Evolutionary conservation across 1,140 invertebrate species (phyloP).

Genomic region (Lordiphosa collinella): DNA sequence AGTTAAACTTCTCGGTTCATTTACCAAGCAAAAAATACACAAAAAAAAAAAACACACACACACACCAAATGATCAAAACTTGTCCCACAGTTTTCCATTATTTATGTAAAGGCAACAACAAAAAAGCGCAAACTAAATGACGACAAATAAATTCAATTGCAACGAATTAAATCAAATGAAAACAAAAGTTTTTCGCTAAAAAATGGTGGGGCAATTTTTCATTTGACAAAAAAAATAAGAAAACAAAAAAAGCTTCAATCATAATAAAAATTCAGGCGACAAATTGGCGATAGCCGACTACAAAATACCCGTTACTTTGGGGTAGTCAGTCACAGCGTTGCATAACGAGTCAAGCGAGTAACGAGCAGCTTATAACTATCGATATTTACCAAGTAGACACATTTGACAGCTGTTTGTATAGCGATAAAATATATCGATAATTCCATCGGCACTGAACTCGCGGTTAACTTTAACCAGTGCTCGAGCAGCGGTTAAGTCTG

Average conservation of each 20-base stretch:
- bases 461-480: too few species aligned
- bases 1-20: background rate
- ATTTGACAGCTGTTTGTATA: too few species aligned
- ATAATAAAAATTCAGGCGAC: conserved; percentile 22
- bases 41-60: background rate
- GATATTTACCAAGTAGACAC: too few species aligned
- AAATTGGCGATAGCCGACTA: too few species aligned
- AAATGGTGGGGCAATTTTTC: conserved; percentile 59
- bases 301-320: too few species aligned
- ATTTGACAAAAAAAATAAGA: background rate
- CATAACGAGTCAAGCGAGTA: too few species aligned
- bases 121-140: conserved; percentile 10
- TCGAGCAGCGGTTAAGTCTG: too few species aligned
- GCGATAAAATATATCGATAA: too few species aligned
- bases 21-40: background rate
- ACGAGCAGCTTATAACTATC: too few species aligned
- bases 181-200: conserved; percentile 46
- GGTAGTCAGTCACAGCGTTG: too few species aligned
- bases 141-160: conserved; percentile 53
- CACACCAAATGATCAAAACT: background rate
- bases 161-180: conserved; percentile 68
- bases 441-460: too few species aligned
- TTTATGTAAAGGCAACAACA: background rate
- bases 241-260: background rate
- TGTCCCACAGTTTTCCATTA: conserved; percentile 3